Evolutionary conservation across 2,113 vertebrate species (phyloP).

Genomic region (Tachuris rubrigastra): DNA sequence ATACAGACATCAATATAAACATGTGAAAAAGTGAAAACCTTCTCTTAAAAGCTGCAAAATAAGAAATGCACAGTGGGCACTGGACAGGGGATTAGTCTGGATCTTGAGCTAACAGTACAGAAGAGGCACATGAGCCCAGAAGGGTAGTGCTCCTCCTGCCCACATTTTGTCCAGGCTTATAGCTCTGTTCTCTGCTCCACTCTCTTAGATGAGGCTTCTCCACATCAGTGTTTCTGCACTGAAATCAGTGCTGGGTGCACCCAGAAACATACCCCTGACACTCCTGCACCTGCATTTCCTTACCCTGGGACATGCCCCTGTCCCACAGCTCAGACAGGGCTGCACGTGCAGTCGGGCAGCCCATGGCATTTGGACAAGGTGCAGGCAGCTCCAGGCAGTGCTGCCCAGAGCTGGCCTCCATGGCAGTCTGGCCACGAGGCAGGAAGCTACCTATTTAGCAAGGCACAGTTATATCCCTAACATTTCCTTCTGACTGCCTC

Average conservation of each 20-base stretch:
- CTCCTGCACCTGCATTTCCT: not conserved
- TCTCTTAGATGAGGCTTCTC: not conserved
- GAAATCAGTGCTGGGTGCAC: not conserved
- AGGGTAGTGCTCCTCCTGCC: not conserved
- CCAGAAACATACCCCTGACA: not conserved
- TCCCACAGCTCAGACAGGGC: accelerated
- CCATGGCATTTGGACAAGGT: not conserved
- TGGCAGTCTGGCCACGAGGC: accelerated
- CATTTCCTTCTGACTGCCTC: not conserved
- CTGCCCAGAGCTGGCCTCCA: not conserved
- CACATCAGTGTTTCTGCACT: not conserved
- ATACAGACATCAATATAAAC: not conserved
- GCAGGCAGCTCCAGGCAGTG: not conserved
- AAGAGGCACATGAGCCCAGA: not conserved
- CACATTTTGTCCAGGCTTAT: not conserved
- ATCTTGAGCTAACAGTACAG: accelerated
- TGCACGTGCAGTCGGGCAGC: not conserved
- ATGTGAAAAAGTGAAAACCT: not conserved
- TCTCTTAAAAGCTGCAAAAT: not conserved
- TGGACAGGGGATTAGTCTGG: not conserved
- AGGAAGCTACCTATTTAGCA: not conserved
- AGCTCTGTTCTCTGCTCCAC: not conserved
- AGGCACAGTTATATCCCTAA: not conserved
- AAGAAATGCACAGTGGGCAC: not conserved
- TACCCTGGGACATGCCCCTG: too few relatives aligned